phyloP scores from a whole-genome alignment of 2,888 invertebrate species.

The Acrobeloides nanus region DNA sequence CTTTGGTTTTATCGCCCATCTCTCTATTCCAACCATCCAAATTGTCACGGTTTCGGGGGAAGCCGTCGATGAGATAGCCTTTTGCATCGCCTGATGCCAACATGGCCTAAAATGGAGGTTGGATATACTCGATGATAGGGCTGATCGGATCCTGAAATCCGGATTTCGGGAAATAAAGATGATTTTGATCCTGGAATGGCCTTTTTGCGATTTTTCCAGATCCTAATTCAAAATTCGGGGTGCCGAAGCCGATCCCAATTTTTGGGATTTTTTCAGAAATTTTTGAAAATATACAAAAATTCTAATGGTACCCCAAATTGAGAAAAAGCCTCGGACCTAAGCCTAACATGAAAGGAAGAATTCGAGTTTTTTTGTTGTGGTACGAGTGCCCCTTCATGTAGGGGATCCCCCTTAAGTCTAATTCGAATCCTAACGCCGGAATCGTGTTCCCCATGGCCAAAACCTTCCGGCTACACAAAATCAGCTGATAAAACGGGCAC shows the following conservation, averaged over 20 bases:
- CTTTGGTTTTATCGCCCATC: conserved; percentile 70
- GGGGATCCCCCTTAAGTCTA: too few species aligned
- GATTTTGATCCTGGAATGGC: neutral
- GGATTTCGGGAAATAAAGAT: conserved; percentile 2
- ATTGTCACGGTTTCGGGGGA: conserved; percentile 93
- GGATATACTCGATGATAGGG: neutral
- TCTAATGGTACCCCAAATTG: too few species aligned
- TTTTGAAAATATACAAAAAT: too few species aligned
- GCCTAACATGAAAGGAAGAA: too few species aligned
- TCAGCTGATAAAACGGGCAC: too few species aligned
- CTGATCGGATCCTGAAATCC: neutral
- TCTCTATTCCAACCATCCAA: conserved; percentile 80
- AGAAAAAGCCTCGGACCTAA: too few species aligned
- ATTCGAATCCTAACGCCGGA: too few species aligned
- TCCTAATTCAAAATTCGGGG: neutral
- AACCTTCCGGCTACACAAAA: too few species aligned
- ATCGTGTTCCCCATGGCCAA: too few species aligned
- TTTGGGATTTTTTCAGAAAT: too few species aligned
- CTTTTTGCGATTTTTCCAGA: neutral
- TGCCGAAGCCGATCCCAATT: conserved; percentile 3
- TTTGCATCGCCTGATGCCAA: conserved; percentile 29
- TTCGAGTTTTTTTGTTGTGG: too few species aligned
- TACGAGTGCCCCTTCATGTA: too few species aligned
- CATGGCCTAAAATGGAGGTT: conserved; percentile 44
- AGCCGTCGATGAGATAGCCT: conserved; percentile 87